These are phyloP conservation scores for Cerceris rybyensis DNA, from an alignment of 2,888 invertebrate species.

Conservation along the genomic window DNA sequence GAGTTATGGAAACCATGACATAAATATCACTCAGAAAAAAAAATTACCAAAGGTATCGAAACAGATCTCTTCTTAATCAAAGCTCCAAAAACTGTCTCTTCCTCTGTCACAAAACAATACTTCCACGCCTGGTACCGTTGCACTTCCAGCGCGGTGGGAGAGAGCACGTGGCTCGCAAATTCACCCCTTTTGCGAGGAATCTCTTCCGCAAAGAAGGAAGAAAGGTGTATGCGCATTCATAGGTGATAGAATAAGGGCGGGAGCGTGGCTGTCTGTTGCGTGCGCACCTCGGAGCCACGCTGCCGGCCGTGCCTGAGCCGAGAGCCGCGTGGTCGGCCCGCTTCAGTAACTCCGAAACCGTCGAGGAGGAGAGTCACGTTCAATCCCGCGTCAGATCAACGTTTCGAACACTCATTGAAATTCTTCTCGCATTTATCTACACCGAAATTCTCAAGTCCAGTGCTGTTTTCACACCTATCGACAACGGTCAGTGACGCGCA, in stretches of 20 bases:
- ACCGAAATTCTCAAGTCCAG: not conserved
- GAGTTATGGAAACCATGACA: no score
- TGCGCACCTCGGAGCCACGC: conserved; percentile 76
- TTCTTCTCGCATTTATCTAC: not conserved
- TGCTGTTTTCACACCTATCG: no score
- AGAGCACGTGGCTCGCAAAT: conserved; percentile 54
- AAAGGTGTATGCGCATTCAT: conserved; percentile 3
- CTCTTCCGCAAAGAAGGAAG: conserved; percentile 42
- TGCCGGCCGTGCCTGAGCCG: conserved; percentile 57
- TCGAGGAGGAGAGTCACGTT: conserved; percentile 56
- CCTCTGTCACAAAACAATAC: no score
- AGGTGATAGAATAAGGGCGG: conserved; percentile 53
- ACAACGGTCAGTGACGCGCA: not conserved
- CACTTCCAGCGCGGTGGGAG: conserved; percentile 56
- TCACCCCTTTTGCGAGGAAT: conserved; percentile 33
- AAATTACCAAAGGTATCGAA: no score
- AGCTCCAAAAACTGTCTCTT: no score
- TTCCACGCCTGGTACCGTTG: conserved; percentile 66
- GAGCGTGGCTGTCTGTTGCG: conserved; percentile 61
- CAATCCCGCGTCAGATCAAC: conserved; percentile 19
- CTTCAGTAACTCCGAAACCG: conserved; percentile 75
- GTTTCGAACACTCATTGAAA: conserved; percentile 19
- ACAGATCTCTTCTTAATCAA: no score
- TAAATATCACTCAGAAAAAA: no score
- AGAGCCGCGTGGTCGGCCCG: conserved; percentile 53